Base-by-base conservation (phyloP, 2,113 vertebrate genomes). In the Gallinago undulata region DNA sequence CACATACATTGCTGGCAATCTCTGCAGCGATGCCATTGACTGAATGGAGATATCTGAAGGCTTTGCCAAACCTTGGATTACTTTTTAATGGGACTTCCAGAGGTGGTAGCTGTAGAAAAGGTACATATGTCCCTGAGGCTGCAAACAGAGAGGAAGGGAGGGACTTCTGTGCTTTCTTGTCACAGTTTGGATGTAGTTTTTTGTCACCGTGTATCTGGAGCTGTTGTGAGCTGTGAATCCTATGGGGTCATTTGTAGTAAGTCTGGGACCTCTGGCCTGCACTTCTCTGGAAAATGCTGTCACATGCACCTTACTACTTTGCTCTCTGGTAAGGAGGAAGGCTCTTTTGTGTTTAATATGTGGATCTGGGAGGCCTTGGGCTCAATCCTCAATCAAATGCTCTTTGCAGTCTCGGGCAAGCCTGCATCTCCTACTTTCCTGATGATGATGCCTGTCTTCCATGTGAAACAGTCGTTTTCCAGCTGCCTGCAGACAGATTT, bases 1-100 rank as follows among this genome's bases (percentile, higher is more conserved):
- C 92, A 89, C 50, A 56, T 31, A 33, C 7, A 0, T 80, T 85
- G 81, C 89, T 85, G 95, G 87, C 81, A 83, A 25, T 91, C 83
- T 95, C 74, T 95, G 89, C 91, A 84, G 48, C 41, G 84, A 30
- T 92, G 84, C 93, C 62, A 4, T 10, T 82, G 91, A 70, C 78
- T 63, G 73, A 79, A 82, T 82, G 64, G 90, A 94, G 87, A 64
- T 88, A 88, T 57, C 75, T 62, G 39, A 83, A 74, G 78, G 75
- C 67, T 57, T 92, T 94, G 90, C 80, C 83, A 90, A 84, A 48
- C 56, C 53, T 81, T 60, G 69, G 77, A 35, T 91, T 90, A 25
- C 28, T 35, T 94, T 74, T 53, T 78, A 83, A 43, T 60, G 31
- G 86, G 73, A 43, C 64, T 89, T 90, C 73, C 76, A 64, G 53